These are phyloP conservation scores for Sebastes fasciatus DNA, from an alignment of 2,113 vertebrate genomes.

Conservation along the genomic window DNA sequence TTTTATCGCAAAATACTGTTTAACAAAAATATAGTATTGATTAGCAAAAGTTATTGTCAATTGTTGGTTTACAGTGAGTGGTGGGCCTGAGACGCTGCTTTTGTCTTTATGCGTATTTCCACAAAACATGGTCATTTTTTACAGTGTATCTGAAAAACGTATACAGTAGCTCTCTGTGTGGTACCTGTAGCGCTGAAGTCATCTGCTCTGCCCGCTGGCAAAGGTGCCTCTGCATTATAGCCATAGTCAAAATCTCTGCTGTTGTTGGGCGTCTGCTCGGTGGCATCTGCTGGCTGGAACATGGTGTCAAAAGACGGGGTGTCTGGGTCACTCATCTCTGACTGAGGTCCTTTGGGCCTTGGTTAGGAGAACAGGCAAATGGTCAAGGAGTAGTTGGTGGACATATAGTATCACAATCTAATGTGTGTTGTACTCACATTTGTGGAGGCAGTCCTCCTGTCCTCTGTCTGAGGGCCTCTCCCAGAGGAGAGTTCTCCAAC, in stretches of 20 bases:
- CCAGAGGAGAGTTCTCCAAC: slow-evolving; percentile 91
- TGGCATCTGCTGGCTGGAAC: slow-evolving; percentile 61
- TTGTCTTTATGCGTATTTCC: neutral
- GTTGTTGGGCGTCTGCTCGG: slow-evolving; percentile 2
- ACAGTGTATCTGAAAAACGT: neutral
- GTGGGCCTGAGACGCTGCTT: neutral
- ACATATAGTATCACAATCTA: neutral
- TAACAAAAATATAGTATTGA: neutral
- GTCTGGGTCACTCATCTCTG: slow-evolving; percentile 71
- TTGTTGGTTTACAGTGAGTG: neutral
- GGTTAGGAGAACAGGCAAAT: neutral
- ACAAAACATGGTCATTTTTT: neutral
- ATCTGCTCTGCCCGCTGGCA: slow-evolving; percentile 25
- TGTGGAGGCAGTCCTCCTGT: slow-evolving; percentile 44
- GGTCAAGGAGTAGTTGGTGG: neutral
- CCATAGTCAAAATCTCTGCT: slow-evolving; percentile 38
- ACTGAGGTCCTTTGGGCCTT: slow-evolving; percentile 51
- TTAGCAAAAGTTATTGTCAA: neutral
- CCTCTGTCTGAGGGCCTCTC: slow-evolving; percentile 87
- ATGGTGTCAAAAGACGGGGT: slow-evolving; percentile 53
- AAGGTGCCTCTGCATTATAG: slow-evolving; percentile 39
- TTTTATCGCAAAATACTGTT: neutral
- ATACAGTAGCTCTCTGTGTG: neutral
- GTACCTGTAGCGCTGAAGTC: slow-evolving; percentile 64
- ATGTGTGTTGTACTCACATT: slow-evolving; percentile 46